Evolutionary conservation across 2,888 invertebrate genomes (phyloP).

Genomic region (Drosophila lacicola): DNA sequence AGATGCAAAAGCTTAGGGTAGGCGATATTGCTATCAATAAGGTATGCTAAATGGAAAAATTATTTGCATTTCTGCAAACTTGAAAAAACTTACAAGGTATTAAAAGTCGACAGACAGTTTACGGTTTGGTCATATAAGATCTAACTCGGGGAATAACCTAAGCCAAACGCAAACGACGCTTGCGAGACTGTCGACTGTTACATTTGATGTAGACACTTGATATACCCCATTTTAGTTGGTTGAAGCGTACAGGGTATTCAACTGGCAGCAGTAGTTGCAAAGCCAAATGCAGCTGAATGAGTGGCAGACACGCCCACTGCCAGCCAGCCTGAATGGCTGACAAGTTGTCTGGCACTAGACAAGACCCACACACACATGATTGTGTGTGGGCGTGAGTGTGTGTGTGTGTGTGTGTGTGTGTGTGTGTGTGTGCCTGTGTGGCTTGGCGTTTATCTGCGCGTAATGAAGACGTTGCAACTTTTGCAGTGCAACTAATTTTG

Average conservation of each 20-base stretch:
- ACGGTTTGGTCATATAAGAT: no score
- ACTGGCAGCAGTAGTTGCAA: not conserved
- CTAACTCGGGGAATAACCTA: no score
- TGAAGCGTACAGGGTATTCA: conserved; percentile 11
- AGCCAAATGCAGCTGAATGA: conserved; percentile 20
- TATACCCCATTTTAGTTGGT: not conserved
- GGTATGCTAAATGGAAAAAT: no score
- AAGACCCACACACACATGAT: conserved; percentile 10
- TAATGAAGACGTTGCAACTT: conserved; percentile 75
- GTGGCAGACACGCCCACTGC: conserved; percentile 28
- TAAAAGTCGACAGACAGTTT: no score
- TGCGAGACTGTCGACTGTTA: not conserved
- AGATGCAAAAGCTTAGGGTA: no score
- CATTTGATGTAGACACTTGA: not conserved
- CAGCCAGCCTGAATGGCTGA: conserved; percentile 30
- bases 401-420: conserved; percentile 7
- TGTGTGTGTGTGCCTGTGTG: conserved; percentile 10
- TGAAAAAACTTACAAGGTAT: no score
- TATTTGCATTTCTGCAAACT: no score
- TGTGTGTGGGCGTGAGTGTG: conserved; percentile 14
- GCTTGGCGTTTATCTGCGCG: conserved; percentile 57
- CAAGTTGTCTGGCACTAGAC: conserved; percentile 42
- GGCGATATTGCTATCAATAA: no score
- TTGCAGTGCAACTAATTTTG: conserved; percentile 70
- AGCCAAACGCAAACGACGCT: no score